phyloP scores from a whole-genome alignment of 2,113 vertebrate genomes.

The Buteo buteo region DNA sequence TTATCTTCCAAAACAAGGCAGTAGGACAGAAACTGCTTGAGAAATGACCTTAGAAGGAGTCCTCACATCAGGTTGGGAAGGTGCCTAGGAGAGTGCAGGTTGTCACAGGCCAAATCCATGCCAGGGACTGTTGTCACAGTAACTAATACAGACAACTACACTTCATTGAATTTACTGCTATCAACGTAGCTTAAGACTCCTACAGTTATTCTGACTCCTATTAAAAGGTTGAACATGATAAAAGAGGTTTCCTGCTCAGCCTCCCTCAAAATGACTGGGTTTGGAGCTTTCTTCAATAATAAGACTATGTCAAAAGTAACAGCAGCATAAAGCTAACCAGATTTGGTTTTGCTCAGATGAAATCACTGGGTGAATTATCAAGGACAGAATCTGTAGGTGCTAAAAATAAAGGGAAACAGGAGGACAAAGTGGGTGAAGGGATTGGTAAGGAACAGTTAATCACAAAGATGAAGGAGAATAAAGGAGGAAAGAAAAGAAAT shows the following conservation, averaged over 20 bases:
- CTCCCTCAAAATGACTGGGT: not conserved
- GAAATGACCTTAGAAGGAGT: slow-evolving; percentile 3
- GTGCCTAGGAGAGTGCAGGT: not conserved
- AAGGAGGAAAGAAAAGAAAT: not conserved
- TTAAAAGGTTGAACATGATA: not conserved
- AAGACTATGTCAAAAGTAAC: not conserved
- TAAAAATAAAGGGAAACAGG: slow-evolving; percentile 42
- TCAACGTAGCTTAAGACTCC: not conserved
- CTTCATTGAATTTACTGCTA: not conserved
- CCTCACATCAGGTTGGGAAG: not conserved
- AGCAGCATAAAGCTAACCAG: not conserved
- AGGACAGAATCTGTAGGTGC: not conserved
- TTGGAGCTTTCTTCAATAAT: not conserved
- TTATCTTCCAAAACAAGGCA: slow-evolving; percentile 28
- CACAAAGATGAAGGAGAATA: not conserved
- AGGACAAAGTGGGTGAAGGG: slow-evolving; percentile 11
- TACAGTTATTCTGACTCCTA: not conserved
- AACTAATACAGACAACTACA: not conserved
- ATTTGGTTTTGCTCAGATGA: not conserved
- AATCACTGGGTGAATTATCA: not conserved
- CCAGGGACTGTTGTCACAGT: not conserved
- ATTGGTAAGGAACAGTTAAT: slow-evolving; percentile 11
- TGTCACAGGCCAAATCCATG: not conserved
- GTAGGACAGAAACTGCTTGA: not conserved
- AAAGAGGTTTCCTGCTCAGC: not conserved